Conservation (phyloP, 2,888 invertebrate genomes). For the Eupithecia tripunctaria region DNA sequence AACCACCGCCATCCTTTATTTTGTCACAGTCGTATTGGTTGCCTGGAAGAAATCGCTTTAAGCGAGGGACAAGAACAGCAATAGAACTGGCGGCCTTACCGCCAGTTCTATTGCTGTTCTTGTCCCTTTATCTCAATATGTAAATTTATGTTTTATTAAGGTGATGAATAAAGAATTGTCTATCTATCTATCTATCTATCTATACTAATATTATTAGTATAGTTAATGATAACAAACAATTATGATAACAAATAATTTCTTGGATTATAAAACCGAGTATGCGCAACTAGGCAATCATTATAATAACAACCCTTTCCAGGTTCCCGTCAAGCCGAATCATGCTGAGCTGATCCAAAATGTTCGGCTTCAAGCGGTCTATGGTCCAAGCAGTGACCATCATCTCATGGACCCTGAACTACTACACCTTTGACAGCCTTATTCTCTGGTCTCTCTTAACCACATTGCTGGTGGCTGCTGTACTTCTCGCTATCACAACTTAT, state of each 20-base stretch:
- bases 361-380: conserved; percentile 70
- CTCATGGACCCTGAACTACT: conserved; percentile 63
- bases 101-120: no score
- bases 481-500: conserved; percentile 66
- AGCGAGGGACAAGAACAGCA: no score
- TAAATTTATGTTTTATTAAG: no score
- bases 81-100: no score
- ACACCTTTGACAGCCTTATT: conserved; percentile 59
- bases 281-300: neutral
- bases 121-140: no score
- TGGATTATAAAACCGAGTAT: neutral
- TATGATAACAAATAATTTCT: neutral
- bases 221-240: no score
- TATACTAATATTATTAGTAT: no score
- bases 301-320: conserved; percentile 17
- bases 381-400: conserved; percentile 59
- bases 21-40: no score
- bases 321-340: conserved; percentile 45
- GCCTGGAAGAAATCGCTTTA: no score
- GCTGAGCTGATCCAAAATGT: conserved; percentile 64
- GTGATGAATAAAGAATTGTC: no score
- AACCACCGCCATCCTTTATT: no score
- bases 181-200: no score
- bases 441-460: conserved; percentile 61
- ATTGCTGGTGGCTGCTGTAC: conserved; percentile 48